Evolutionary conservation across 2,113 vertebrate species (phyloP).

Genomic region (Thermophis baileyi): DNA sequence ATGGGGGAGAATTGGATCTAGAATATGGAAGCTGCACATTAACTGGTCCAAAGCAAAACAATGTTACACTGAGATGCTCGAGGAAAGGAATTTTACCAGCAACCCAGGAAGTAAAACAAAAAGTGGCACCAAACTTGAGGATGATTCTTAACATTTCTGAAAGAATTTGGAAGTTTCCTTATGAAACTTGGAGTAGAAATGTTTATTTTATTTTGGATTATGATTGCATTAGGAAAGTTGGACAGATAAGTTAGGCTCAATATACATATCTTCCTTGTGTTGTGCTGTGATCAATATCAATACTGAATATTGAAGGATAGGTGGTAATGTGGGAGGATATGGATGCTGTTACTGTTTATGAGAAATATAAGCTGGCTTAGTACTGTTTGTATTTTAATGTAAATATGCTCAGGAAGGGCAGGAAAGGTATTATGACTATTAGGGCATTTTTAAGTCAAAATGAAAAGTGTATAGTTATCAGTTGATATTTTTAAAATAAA

Average conservation of each 20-base stretch:
- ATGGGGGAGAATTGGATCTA: not conserved
- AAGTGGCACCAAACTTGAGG: not conserved
- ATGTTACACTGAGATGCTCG: no score
- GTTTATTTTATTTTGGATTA: not conserved
- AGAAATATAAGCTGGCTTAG: not conserved
- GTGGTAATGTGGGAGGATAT: not conserved
- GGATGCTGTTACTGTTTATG: not conserved
- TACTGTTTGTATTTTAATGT: not conserved
- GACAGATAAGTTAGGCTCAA: not conserved
- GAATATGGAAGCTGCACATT: not conserved
- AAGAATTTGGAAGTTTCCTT: not conserved
- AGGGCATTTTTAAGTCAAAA: not conserved
- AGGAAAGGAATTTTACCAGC: not conserved
- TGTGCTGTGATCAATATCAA: not conserved
- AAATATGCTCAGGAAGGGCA: not conserved
- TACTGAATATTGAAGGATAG: not conserved
- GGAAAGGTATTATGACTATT: not conserved
- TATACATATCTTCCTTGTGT: not conserved
- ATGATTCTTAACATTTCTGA: not conserved
- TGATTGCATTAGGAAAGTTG: not conserved
- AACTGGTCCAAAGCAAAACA: not conserved
- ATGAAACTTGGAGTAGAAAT: not conserved
- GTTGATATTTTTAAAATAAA: not conserved
- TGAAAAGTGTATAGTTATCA: not conserved
- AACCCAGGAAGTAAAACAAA: not conserved